Evolutionary conservation across 2,797 vertebrate genomes (phyloP), one percentile per base, ranked within the genome.

Genomic region (Cynopterus sphinx): DNA sequence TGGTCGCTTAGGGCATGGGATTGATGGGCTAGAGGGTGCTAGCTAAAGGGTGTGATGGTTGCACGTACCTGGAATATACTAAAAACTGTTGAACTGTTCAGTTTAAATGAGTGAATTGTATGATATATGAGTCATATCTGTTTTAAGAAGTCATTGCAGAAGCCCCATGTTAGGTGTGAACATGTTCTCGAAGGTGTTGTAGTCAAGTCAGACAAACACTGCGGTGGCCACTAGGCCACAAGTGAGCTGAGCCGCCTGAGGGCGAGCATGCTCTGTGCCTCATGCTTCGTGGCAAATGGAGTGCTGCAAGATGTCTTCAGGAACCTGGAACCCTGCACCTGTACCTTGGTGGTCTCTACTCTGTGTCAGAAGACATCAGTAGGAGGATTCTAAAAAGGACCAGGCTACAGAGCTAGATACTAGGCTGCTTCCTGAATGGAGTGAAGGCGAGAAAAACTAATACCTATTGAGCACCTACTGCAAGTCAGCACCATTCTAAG

Each of bases 231-330:
- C 31, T 6, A 28, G 41, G 71, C 73, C 67, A 26, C 3, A 31
- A 1, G 22, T 4, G 26, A 5, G 3, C 65, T 4, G 26, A 85
- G 74, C 28, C 33, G 36, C 46, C 65, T 6, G 13, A 51, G 68
- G 9, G 21, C 3, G 1, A 1, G 12, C 1, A 0, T 4, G 2
- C 43, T 55, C 43, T 17, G 0, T 33, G 33, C 33, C 0, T 10
- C n/a, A 4, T 9, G 46, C 61, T n/a, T 16, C 9, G 17, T 12
- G 16, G n/a, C 73, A 24, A 9, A 3, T 0, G 36, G 55, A 8
- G 21, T 9, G 19, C 73, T 19, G 6, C 3, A 8, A 15, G 79
- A 6, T 22, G 17, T 28, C 36, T 84, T 43, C 21, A 24, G 28
- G 65, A 51, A 19, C 28, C 55, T 46, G 55, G 43, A 21, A 43